phyloP scores from a whole-genome alignment of 2,113 vertebrate genomes.

The Kryptolebias marmoratus region DNA sequence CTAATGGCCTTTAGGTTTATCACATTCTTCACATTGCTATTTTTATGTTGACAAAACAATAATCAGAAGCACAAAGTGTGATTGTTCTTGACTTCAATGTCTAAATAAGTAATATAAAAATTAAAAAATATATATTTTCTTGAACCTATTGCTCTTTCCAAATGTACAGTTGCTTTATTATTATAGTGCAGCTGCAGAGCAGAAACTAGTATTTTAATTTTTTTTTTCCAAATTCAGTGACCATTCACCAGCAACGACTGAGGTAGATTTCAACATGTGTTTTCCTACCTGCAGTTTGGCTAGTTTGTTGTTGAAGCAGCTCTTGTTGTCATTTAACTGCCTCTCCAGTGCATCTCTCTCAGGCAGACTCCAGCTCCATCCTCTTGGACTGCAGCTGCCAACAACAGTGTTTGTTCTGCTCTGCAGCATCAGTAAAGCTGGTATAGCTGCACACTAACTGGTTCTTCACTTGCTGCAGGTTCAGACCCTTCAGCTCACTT shows the following conservation, averaged over 20 bases:
- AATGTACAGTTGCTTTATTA: too few relatives aligned
- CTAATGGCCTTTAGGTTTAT: too few relatives aligned
- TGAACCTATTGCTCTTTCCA: too few relatives aligned
- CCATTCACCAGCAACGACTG: neutral
- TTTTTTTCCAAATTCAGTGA: neutral
- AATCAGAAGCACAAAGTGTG: too few relatives aligned
- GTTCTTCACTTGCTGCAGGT: slow-evolving; percentile 1
- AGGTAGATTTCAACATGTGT: neutral
- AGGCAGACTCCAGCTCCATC: neutral
- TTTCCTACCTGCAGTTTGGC: neutral
- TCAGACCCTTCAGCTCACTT: neutral
- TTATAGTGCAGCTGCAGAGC: too few relatives aligned
- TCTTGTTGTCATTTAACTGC: neutral
- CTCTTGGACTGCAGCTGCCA: slow-evolving; percentile 5
- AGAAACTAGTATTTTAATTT: slow-evolving; percentile 15
- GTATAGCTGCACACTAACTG: neutral
- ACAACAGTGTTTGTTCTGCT: neutral
- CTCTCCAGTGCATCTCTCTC: neutral
- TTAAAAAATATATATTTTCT: too few relatives aligned
- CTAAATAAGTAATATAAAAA: too few relatives aligned
- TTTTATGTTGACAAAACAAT: too few relatives aligned
- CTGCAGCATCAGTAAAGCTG: neutral
- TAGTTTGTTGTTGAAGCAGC: neutral
- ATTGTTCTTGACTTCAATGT: too few relatives aligned
- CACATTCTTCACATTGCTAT: too few relatives aligned